A percentile compares a stretch with the other conserved stretches of the same genome.
Conservation (phyloP, 2,113 vertebrate genomes). For the Strix aluco region DNA sequence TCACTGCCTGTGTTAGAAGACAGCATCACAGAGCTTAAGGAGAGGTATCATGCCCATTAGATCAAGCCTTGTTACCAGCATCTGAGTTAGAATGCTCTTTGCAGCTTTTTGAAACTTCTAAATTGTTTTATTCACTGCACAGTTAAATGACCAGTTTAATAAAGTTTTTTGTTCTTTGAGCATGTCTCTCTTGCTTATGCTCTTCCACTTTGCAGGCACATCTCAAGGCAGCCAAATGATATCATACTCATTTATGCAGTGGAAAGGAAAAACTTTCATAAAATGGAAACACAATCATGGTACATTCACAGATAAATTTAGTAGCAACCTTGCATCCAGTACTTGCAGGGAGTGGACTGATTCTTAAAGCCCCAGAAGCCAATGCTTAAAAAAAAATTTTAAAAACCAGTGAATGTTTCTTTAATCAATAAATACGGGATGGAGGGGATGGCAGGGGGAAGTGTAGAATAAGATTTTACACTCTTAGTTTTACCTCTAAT, state of each 20-base stretch:
- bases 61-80: background rate
- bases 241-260: background rate
- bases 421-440: background rate
- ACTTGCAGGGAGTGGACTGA: background rate
- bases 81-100: background rate
- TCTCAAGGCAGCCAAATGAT: background rate
- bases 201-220: background rate
- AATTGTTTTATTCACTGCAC: background rate
- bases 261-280: background rate
- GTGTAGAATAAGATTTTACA: background rate
- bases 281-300: background rate
- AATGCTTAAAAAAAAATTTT: background rate
- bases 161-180: background rate
- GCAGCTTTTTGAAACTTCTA: background rate
- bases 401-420: background rate
- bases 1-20: background rate
- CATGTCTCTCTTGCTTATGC: background rate
- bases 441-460: background rate
- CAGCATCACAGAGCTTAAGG: background rate
- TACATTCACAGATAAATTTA: constrained; percentile 26
- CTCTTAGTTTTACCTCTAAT: background rate
- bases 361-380: background rate
- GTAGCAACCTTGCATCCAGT: background rate
- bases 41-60: background rate
- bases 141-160: background rate